Percentiles rank a stretch among this genome's conserved stretches.
These are phyloP conservation scores for Tuberolachnus salignus DNA, from an alignment of 2,888 invertebrate genomes.

Conservation along the genomic window DNA sequence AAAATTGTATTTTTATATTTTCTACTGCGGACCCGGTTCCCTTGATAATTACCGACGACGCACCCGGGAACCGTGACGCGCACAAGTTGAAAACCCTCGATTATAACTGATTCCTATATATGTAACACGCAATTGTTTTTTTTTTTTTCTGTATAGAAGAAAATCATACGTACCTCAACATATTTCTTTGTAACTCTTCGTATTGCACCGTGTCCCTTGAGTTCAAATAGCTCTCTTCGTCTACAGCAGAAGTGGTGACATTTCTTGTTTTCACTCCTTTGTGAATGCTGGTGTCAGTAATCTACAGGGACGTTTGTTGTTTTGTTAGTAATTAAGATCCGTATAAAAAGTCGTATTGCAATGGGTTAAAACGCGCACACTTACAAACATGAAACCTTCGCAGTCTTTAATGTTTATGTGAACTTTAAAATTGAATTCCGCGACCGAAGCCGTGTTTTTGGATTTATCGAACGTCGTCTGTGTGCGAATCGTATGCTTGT, in stretches of 20 bases:
- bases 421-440: conserved; percentile 53
- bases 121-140: not conserved
- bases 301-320: conserved; percentile 12
- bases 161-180: conserved; percentile 51
- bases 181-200: conserved; percentile 50
- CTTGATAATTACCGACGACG: too few species aligned
- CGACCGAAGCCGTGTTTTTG: conserved; percentile 62
- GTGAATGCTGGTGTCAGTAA: conserved; percentile 34
- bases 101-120: not conserved
- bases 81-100: too few species aligned
- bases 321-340: too few species aligned
- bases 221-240: conserved; percentile 29
- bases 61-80: too few species aligned
- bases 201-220: not conserved
- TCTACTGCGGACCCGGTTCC: too few species aligned
- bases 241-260: conserved; percentile 11
- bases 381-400: conserved; percentile 59
- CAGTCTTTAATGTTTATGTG: conserved; percentile 57
- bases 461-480: conserved; percentile 63
- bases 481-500: conserved; percentile 59
- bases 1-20: too few species aligned
- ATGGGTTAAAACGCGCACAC: conserved; percentile 10
- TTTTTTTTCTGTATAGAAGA: not conserved
- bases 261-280: conserved; percentile 44
- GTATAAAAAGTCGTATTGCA: not conserved